phyloP scores from a whole-genome alignment of 2,113 vertebrate species.

The Percopsis transmontana region DNA sequence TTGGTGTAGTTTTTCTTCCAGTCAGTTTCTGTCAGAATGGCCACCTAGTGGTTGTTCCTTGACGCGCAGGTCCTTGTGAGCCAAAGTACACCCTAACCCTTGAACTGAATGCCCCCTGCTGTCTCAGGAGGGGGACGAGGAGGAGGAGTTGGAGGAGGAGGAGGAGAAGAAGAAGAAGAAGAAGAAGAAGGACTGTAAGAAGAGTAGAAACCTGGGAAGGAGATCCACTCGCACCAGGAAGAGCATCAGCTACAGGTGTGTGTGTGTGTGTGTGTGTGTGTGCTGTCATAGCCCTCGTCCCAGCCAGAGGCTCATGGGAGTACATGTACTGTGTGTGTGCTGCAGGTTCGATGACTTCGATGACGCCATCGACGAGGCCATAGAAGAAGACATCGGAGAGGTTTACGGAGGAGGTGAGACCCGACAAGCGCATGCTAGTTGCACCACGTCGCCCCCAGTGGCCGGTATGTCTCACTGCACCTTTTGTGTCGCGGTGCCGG shows the following conservation, averaged over 20 bases:
- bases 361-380: slow-evolving; percentile 97
- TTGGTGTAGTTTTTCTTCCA: no score
- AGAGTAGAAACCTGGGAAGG: slow-evolving; percentile 88
- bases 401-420: slow-evolving; percentile 84
- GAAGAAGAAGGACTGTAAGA: slow-evolving; percentile 92
- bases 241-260: slow-evolving; percentile 96
- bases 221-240: slow-evolving; percentile 93
- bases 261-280: background rate
- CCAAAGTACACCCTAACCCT: background rate
- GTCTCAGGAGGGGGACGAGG: background rate
- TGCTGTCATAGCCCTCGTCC: no score
- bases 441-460: no score
- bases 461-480: no score
- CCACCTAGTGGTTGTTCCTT: no score
- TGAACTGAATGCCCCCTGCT: background rate
- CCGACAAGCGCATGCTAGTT: no score
- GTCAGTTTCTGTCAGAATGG: no score
- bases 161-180: slow-evolving; percentile 81
- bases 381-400: slow-evolving; percentile 93
- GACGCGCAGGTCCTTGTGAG: no score
- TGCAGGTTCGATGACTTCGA: slow-evolving; percentile 96
- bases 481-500: background rate
- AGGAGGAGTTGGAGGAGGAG: slow-evolving; percentile 81
- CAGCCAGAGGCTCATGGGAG: background rate
- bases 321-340: background rate